These are phyloP conservation scores for Urocyon cinereoargenteus DNA, from an alignment of 2,797 vertebrate species.

Conservation along the genomic window DNA sequence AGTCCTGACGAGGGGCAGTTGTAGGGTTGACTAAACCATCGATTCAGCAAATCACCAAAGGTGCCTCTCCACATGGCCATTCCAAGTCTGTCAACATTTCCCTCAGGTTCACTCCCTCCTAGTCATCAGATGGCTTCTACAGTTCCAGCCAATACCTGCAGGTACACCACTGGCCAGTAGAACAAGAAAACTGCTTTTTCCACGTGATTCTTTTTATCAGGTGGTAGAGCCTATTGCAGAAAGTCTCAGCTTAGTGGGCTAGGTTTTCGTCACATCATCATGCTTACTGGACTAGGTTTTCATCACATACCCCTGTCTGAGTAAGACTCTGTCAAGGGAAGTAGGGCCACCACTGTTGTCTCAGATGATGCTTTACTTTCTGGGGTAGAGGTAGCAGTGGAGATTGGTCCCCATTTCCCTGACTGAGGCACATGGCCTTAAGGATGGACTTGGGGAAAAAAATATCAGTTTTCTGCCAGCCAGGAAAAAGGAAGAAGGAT, in stretches of 20 bases:
- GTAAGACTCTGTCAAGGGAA: neutral
- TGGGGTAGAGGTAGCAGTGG: accelerated
- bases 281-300: neutral
- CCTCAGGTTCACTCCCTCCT: neutral
- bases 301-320: neutral
- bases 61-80: no score
- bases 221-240: neutral
- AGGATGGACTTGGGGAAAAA: neutral
- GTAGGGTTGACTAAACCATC: neutral
- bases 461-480: neutral
- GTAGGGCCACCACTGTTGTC: neutral
- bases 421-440: neutral
- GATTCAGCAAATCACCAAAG: no score
- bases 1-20: neutral
- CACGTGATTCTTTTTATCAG: neutral
- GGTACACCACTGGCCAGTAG: neutral
- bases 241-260: neutral
- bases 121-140: neutral
- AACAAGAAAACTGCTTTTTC: neutral
- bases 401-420: neutral
- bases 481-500: neutral
- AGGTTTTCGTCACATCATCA: neutral
- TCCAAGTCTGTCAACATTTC: neutral
- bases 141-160: neutral
- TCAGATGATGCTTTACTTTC: neutral